Conservation (phyloP, 2,888 invertebrate genomes). For the Leptopilina myrica region DNA sequence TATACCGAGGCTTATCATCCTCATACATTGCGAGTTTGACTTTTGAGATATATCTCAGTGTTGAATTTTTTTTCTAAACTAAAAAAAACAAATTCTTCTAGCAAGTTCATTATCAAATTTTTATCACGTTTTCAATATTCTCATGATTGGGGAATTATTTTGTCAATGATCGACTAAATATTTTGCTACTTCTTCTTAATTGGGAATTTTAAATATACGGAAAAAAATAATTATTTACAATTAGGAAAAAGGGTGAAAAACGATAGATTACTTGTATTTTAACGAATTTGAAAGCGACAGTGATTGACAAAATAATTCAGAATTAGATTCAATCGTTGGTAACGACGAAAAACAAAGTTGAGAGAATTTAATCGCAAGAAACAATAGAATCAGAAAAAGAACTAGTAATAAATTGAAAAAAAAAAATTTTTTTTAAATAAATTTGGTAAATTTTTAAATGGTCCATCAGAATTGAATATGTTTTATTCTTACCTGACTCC, state of each 20-base stretch:
- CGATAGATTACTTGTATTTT: background rate
- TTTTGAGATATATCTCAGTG: background rate
- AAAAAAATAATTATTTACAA: background rate
- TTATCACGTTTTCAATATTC: background rate
- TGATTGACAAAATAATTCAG: background rate
- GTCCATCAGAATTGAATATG: background rate
- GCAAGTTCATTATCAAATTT: conserved; percentile 20
- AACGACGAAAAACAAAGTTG: background rate
- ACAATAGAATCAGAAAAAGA: background rate
- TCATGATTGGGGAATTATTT: background rate
- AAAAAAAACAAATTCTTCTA: background rate
- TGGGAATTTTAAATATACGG: background rate
- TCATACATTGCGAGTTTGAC: conserved; percentile 24
- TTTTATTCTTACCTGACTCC: conserved; percentile 17
- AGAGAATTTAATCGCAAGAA: background rate
- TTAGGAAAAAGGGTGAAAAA: background rate
- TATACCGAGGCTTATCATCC: conserved; percentile 38
- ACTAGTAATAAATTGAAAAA: background rate
- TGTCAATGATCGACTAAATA: background rate
- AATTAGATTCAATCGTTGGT: background rate
- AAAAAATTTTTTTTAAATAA: conserved; percentile 4
- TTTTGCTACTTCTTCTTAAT: background rate
- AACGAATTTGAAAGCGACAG: background rate
- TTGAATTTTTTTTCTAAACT: background rate
- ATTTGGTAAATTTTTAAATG: conserved; percentile 1